These are phyloP conservation scores for Struthidea cinerea DNA, from an alignment of 2,113 vertebrate genomes.

Conservation along the genomic window DNA sequence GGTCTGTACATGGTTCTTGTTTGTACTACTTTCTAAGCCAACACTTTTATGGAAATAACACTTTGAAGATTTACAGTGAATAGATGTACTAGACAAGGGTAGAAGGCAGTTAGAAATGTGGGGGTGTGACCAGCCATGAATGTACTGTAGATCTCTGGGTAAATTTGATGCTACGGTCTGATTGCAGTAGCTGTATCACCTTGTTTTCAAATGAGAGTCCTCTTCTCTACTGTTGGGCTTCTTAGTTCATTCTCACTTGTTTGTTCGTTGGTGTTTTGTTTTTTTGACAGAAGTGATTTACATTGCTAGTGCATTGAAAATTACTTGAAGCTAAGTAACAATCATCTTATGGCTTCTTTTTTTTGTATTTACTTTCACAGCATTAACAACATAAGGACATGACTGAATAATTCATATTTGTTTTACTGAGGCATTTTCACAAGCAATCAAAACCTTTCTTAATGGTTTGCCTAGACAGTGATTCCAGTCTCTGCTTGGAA, in stretches of 20 bases:
- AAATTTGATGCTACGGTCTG: neutral
- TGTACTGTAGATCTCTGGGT: neutral
- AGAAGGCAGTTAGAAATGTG: neutral
- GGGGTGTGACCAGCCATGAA: neutral
- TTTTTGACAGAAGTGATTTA: neutral
- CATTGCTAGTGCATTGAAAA: neutral
- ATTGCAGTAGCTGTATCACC: neutral
- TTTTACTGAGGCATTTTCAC: neutral
- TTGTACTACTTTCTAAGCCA: neutral
- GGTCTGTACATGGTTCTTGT: neutral
- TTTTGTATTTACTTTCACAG: neutral
- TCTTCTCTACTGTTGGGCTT: neutral
- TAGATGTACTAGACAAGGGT: neutral
- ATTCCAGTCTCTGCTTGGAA: neutral
- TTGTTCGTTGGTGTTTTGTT: neutral
- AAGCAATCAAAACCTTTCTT: neutral
- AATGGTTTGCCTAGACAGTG: neutral
- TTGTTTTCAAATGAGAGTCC: neutral
- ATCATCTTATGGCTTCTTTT: neutral
- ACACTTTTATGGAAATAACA: neutral
- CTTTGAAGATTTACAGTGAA: neutral
- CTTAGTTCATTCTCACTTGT: neutral
- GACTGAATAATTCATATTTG: constrained; percentile 37
- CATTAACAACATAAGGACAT: neutral
- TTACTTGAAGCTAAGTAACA: neutral